A percentile compares a stretch with the other conserved stretches of the same genome.
Conservation (phyloP, 2,797 vertebrate species). For the Mus spretus region DNA sequence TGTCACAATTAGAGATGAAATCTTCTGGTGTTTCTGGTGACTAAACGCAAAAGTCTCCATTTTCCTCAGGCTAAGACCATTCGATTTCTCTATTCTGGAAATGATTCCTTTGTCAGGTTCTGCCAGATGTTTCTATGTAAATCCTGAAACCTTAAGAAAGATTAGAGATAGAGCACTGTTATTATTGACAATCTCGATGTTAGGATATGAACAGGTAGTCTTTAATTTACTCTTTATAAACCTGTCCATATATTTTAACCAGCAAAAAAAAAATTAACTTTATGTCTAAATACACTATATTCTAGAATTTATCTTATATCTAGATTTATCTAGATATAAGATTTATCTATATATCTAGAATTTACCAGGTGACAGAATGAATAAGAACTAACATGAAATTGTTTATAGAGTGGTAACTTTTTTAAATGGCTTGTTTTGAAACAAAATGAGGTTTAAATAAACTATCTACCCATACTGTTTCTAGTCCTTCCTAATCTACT, state of each 20-base stretch:
- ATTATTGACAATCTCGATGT: neutral
- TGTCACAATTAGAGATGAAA: conserved; percentile 21
- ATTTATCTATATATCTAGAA: too few relatives aligned
- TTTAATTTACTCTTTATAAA: neutral
- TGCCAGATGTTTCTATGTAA: neutral
- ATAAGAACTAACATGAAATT: neutral
- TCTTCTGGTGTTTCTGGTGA: neutral
- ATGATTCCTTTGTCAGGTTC: neutral
- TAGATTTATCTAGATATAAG: too few relatives aligned
- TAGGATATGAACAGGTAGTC: neutral
- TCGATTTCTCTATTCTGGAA: neutral
- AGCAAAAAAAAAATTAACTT: neutral
- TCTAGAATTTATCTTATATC: neutral
- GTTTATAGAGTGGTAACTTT: neutral
- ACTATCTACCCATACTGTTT: neutral
- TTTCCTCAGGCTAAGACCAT: neutral
- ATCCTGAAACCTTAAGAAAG: neutral
- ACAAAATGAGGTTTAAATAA: neutral
- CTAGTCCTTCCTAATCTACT: neutral
- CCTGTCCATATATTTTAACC: neutral
- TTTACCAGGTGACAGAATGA: neutral
- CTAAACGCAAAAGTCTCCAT: neutral
- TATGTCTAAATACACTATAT: neutral
- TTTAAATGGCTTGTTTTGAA: neutral
- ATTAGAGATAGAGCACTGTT: neutral